These are phyloP conservation scores for Tricholauxania praeusta DNA, from an alignment of 2,888 invertebrate genomes.

Conservation along the genomic window DNA sequence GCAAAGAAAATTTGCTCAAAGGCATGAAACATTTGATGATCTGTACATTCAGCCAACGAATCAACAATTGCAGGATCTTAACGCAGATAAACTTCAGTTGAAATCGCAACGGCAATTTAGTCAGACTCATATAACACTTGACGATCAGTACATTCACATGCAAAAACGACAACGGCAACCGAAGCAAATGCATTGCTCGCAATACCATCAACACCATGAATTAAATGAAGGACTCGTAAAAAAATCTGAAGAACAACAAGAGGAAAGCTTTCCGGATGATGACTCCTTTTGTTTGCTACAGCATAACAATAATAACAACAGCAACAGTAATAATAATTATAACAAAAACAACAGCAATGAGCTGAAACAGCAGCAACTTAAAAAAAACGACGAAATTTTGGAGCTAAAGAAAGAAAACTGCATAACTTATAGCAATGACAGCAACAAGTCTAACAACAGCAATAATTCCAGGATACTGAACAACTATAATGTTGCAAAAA, in stretches of 20 bases:
- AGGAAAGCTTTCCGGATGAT: neutral
- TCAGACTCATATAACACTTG: neutral
- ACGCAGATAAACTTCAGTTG: too few relatives aligned
- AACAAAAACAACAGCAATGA: slow-evolving; percentile 10
- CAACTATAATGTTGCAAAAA: neutral
- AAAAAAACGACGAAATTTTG: neutral
- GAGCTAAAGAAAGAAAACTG: neutral
- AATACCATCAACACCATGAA: neutral
- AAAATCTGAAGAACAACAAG: neutral
- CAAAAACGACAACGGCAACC: neutral
- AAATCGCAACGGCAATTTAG: too few relatives aligned
- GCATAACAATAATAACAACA: neutral
- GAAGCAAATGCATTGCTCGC: neutral
- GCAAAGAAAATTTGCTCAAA: neutral
- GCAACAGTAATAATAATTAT: slow-evolving; percentile 7
- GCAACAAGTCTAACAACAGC: neutral
- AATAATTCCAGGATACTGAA: neutral
- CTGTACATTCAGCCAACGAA: too few relatives aligned
- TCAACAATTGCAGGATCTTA: too few relatives aligned
- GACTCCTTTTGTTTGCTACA: neutral
- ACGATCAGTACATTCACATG: neutral
- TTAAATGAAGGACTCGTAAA: neutral
- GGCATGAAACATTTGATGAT: neutral
- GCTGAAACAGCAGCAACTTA: neutral
- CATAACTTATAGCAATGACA: neutral